Evolutionary conservation across 1,140 invertebrate species (phyloP).

Genomic region (Thaumetopoea pityocampa): DNA sequence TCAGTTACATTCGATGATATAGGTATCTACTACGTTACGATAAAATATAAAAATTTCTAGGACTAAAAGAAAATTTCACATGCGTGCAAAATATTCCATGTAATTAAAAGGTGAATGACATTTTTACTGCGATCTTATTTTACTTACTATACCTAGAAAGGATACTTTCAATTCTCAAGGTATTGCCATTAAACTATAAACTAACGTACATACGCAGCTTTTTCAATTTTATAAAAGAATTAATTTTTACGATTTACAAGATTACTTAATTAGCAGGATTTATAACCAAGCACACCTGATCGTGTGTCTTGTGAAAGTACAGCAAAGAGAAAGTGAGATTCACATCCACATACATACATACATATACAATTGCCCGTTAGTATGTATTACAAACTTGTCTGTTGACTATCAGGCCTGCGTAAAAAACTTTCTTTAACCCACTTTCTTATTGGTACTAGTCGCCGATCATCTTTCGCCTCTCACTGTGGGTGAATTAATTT

Average conservation of each 20-base stretch:
- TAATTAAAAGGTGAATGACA: conserved; percentile 18
- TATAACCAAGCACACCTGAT: conserved; percentile 47
- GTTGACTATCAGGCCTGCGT: conserved; percentile 53
- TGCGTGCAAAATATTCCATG: too few relatives aligned
- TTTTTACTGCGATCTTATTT: conserved; percentile 17
- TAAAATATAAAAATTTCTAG: too few relatives aligned
- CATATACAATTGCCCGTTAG: conserved; percentile 39
- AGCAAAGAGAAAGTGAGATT: conserved; percentile 71
- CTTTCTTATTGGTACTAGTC: conserved; percentile 57
- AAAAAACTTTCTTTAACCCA: conserved; percentile 75
- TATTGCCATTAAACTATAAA: neutral
- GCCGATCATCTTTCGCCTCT: conserved; percentile 63
- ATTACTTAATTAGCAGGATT: neutral
- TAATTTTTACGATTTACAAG: neutral
- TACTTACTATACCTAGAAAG: conserved; percentile 11
- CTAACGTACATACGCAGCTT: too few relatives aligned
- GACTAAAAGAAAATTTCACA: too few relatives aligned
- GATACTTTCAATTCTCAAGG: conserved; percentile 9
- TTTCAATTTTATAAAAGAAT: too few relatives aligned
- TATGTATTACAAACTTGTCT: conserved; percentile 53
- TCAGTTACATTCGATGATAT: too few relatives aligned
- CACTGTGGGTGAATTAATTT: conserved; percentile 49
- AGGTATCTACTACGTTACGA: too few relatives aligned
- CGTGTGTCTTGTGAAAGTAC: conserved; percentile 70
- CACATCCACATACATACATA: conserved; percentile 47